Evolutionary conservation across 2,888 invertebrate genomes (phyloP), one percentile per base, ranked within the genome.

Genomic region (Caradrina kadenii): DNA sequence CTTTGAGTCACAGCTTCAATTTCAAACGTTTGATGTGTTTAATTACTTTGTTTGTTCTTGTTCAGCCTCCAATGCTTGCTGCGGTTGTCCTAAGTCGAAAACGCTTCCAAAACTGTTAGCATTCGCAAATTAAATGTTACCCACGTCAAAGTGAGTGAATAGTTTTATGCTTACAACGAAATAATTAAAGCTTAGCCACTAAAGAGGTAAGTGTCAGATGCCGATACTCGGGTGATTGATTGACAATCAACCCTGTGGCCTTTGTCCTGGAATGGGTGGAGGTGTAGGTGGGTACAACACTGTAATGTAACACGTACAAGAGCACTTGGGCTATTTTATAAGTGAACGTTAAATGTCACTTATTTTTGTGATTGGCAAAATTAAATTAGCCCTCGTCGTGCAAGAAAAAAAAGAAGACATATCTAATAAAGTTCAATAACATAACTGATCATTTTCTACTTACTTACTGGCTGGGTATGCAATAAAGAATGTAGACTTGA

Each of bases 41-140:
- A 96, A 96, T 95, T 95, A 95, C 95, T 95, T 95, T 95, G 94
- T 95, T 94, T 93, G 95, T 94, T 93, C 93, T 94, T 92, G 93
- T 94, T 93, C 75, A 86, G 86, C 85, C 79, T 87, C 85, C 89
- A 89, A 93, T 93, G 93, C 93, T 93, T 91, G 93, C 88, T 94
- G 95, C 91, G 94, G 95, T 94, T 87, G 86, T 83, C 90, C 92
- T 90, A 92, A 94, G 93, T 93, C 93, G 93, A 93, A 92, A 93
- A 92, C 87, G 93, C 84, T 92, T 90, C 91, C 89, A 90, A 93
- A 94, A 94, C 91, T 91, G 93, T 93, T 93, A 93, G 91, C 90
- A 91, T 93, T 94, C 88, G 90, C 87, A 94, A 93, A 95, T 95
- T 95, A 94, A 94, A 95, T 91, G 93, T 92, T 88, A 94, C 95